Base-by-base conservation (phyloP, 1,140 invertebrate species). In the Leptopilina clavipes region DNA sequence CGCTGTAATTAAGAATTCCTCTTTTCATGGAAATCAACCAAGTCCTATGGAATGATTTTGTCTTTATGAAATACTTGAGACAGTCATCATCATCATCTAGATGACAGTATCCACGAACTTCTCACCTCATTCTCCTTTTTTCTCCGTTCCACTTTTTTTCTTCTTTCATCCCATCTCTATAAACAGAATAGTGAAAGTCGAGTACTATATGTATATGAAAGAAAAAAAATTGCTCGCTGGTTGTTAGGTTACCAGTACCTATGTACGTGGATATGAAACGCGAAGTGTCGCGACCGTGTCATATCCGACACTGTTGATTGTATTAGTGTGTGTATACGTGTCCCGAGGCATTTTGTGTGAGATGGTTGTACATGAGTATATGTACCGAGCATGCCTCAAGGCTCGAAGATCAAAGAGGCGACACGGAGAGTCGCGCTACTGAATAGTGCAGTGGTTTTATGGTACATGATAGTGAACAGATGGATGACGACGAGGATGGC, bases 391-490 rank as follows among this genome's bases (percentile, higher is more conserved):
- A 76, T 81, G 59, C 78, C 81, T 79, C 77, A 76, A 79, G 73
- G 77, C 74, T 17, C 71, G 72, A 83, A 86, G 87, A 88, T 88
- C 85, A 88, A 88, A 88, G 85, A 78, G 56, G 76, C 74, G 83
- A 83, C 82, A 76, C 80, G 79, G 73, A 81, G 79, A 79, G 83
- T 52, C 74, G 78, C 78, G 80, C 76, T 78, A 80, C 78, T 82
- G 83, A 85, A 85, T 83, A 81, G 82, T 82, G 80, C 81, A 83
- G 82, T 79, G 84, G 84, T 87, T 87, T 85, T 82, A 81, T 82
- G 80, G 76, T 81, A 81, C 79, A 81, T 75, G 74, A 78, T 75
- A 81, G 73, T 76, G 79, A 83, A 79, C 80, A 83, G 82, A 82
- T 82, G 83, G 79, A 85, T 81, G 75, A 76, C 78, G 74, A 77